Evolutionary conservation across 2,797 vertebrate genomes (phyloP).

Genomic region (Potorous gilbertii): DNA sequence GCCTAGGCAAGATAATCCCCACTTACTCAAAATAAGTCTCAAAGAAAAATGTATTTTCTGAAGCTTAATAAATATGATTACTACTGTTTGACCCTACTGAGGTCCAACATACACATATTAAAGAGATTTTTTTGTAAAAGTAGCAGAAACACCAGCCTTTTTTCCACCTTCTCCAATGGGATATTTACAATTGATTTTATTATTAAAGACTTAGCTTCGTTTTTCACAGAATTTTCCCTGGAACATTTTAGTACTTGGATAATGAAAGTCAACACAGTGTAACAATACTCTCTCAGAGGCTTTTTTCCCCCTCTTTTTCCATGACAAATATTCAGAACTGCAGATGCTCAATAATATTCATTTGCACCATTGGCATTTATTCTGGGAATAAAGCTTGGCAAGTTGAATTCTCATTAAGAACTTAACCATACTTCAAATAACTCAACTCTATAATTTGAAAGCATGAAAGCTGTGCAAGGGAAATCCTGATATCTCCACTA

Average conservation of each 20-base stretch:
- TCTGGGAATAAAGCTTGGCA: slow-evolving; percentile 23
- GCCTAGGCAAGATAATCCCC: background rate
- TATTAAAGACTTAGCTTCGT: slow-evolving; percentile 27
- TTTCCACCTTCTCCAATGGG: slow-evolving; percentile 42
- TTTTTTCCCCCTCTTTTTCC: slow-evolving; percentile 12
- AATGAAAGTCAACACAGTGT: slow-evolving; percentile 11
- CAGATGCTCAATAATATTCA: slow-evolving; percentile 30
- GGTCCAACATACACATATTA: background rate
- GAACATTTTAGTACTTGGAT: slow-evolving; percentile 13
- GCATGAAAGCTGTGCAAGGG: background rate
- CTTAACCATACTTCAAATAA: slow-evolving; percentile 22
- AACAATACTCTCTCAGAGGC: slow-evolving; percentile 3
- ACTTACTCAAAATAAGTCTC: background rate
- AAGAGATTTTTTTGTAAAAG: background rate
- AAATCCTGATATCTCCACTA: slow-evolving; percentile 14
- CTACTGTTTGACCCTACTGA: background rate
- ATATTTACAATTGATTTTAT: slow-evolving; percentile 44
- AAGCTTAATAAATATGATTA: background rate
- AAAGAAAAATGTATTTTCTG: background rate
- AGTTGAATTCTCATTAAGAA: slow-evolving; percentile 51
- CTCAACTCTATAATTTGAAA: background rate
- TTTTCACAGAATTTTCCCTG: slow-evolving; percentile 33
- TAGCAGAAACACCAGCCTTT: background rate
- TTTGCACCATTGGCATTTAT: slow-evolving; percentile 42
- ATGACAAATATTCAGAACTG: slow-evolving; percentile 26